Base-by-base conservation (phyloP, 1,140 invertebrate species). In the Heterodera schachtii region DNA sequence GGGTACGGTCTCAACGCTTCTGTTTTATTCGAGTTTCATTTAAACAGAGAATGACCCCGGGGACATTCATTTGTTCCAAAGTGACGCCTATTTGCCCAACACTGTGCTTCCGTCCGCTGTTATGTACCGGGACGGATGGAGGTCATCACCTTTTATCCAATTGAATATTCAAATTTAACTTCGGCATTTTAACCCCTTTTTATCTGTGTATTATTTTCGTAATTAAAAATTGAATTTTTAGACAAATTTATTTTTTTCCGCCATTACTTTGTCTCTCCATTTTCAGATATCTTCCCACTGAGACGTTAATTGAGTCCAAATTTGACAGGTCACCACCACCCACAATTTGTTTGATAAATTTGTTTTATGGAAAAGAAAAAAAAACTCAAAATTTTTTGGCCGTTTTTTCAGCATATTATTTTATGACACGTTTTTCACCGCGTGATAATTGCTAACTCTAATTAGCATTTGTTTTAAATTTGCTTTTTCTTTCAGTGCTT, bases 111-210 rank as follows among this genome's bases (percentile, higher is more conserved):
- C 57, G 57, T 44, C 57, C 19, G 66, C 75, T 19, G 66, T 76
- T 19, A 76, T 76, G 75, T 76, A 47, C 7, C 57, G 75, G 41
- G 75, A 76, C 66, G 75, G 75, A 52, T 76, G 75, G 75, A 57
- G 75, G 75, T 76, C 31, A 31, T 31, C 31, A 31, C 1, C 31
- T 31, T 31, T 31, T 31, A 31, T 31, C 31, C 31, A 31, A 31
- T 31, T 31, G 31, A 31, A 31, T 31, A 31, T 31, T 31, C 31
- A 31, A 0, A 31, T 31, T 31, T 31, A 31, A 31, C 31, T 31
- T 31, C 31, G 31, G 31, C 31, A 31, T 31, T 31, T 31, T 31
- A 31, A 31, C 31, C 31, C 31, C 31, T 1, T 52, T 52, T 52
- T 8, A 52, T 52, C 16, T 16, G 8, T 52, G 52, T 8, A 52